phyloP scores from a whole-genome alignment of 2,797 vertebrate genomes.

The Myotis findleyi region DNA sequence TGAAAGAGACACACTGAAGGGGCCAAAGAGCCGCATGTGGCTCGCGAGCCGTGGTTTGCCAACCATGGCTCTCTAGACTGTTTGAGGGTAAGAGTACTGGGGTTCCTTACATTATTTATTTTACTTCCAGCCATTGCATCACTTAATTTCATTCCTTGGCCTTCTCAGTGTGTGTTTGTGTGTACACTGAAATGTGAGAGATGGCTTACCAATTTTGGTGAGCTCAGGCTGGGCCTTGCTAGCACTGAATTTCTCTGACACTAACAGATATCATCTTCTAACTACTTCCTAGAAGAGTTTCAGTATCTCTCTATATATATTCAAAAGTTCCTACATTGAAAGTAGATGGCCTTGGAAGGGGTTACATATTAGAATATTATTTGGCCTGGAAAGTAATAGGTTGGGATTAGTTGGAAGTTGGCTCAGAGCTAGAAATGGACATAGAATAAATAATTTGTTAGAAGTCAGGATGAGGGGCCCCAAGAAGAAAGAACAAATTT shows the following conservation, averaged over 20 bases:
- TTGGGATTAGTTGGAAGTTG: slow-evolving; percentile 46
- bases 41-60: rapidly evolving
- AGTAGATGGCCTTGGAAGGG: neutral
- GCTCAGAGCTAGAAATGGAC: slow-evolving; percentile 28
- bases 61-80: no score
- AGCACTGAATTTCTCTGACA: slow-evolving; percentile 42
- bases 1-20: no score
- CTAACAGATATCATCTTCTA: neutral
- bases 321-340: slow-evolving; percentile 44
- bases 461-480: neutral
- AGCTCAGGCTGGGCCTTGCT: neutral
- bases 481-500: slow-evolving; percentile 5
- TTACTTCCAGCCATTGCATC: neutral
- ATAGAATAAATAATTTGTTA: slow-evolving; percentile 24
- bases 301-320: neutral
- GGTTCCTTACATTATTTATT: slow-evolving; percentile 28
- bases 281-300: slow-evolving; percentile 21
- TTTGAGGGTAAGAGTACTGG: neutral
- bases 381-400: neutral
- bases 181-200: neutral
- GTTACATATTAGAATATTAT: slow-evolving; percentile 24
- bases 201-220: neutral
- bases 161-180: neutral
- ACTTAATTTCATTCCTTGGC: neutral
- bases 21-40: no score